Conservation (phyloP, 2,113 vertebrate genomes). For the Notiomystis cincta region DNA sequence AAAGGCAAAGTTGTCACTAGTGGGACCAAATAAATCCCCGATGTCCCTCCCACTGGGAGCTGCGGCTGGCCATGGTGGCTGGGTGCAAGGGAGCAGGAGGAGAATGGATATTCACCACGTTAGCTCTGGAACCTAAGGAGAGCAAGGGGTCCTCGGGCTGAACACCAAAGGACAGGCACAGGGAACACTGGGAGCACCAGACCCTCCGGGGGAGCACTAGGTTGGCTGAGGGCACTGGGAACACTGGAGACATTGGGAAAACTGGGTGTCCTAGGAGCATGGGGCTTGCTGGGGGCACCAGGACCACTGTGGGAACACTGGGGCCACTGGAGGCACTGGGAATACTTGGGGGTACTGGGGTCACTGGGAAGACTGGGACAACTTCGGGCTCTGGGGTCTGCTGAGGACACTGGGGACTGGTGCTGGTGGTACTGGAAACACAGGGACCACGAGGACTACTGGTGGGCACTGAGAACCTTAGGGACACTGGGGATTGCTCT, state of each 20-base stretch:
- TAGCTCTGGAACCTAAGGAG: not conserved
- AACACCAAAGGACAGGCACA: not conserved
- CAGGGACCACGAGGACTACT: not conserved
- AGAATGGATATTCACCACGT: not conserved
- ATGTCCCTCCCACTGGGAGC: not conserved
- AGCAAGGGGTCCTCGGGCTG: not conserved
- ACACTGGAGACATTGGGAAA: not conserved
- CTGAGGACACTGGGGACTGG: not conserved
- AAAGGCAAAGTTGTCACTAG: not conserved
- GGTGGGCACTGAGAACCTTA: not conserved
- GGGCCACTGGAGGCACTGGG: no score
- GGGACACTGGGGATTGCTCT: not conserved
- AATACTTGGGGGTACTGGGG: not conserved
- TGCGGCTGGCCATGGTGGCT: not conserved
- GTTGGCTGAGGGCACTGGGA: not conserved
- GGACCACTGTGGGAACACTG: not conserved
- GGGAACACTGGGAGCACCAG: not conserved
- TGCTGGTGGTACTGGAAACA: not conserved
- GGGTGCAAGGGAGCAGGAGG: not conserved
- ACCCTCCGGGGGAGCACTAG: not conserved
- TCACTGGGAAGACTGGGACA: not conserved
- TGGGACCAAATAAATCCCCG: fast-evolving
- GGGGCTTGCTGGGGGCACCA: not conserved
- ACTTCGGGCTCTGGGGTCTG: no score
- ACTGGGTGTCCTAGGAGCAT: not conserved